These are phyloP conservation scores for Nyleta sp. DNA, from an alignment of 2,888 invertebrate genomes.

Conservation along the genomic window DNA sequence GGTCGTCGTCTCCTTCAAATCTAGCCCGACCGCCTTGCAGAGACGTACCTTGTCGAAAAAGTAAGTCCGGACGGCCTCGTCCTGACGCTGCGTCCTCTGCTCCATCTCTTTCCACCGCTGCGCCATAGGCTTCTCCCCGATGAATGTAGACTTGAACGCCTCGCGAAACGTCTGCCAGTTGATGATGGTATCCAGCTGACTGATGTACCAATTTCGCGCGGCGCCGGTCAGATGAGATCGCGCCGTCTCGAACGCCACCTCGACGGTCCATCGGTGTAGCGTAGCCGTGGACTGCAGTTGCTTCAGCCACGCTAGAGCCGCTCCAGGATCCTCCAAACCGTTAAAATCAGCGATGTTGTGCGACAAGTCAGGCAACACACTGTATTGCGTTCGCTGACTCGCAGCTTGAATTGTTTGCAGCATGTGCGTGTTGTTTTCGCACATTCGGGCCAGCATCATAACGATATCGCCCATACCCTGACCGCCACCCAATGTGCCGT, in stretches of 20 bases:
- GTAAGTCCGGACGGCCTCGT: slow-evolving; percentile 44
- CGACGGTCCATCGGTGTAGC: neutral
- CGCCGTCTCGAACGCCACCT: slow-evolving; percentile 11
- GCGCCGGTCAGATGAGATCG: neutral
- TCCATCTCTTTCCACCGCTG: slow-evolving; percentile 59
- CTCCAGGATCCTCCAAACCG: neutral
- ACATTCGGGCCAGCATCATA: neutral
- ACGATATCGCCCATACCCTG: too few species aligned
- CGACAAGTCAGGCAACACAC: neutral
- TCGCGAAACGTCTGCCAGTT: neutral
- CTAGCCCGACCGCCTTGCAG: slow-evolving; percentile 43
- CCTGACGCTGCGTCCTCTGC: slow-evolving; percentile 13
- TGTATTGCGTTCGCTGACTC: neutral
- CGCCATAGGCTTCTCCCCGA: slow-evolving; percentile 15
- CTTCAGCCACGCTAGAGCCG: neutral
- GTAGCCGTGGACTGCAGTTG: slow-evolving; percentile 1
- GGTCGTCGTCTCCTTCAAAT: slow-evolving; percentile 26
- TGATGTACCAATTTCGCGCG: slow-evolving; percentile 12
- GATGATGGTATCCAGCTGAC: neutral
- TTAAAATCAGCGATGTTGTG: neutral
- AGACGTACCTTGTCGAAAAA: slow-evolving; percentile 53
- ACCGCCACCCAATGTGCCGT: too few species aligned
- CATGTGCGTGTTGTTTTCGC: neutral
- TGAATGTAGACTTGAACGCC: slow-evolving; percentile 10
- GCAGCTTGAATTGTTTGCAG: neutral